Percentiles rank a stretch among this genome's conserved stretches.
These are phyloP conservation scores for Sycobia sp. DNA, from an alignment of 1,140 invertebrate species.

Conservation along the genomic window DNA sequence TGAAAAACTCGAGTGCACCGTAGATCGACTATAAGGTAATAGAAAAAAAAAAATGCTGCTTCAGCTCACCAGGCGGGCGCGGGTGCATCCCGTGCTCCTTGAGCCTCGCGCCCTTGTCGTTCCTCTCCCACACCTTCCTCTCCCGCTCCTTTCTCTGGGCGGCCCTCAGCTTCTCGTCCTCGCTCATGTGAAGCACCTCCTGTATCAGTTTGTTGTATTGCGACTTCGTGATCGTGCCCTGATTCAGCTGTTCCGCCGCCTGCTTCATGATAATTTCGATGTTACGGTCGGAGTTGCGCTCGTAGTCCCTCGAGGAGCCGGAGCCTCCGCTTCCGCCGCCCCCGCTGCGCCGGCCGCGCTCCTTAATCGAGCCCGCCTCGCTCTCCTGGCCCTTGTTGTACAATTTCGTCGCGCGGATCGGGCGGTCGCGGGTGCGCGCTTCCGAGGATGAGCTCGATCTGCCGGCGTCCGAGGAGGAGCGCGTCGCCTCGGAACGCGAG, in stretches of 20 bases:
- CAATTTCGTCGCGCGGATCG: constrained; percentile 42
- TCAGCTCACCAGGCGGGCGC: constrained; percentile 10
- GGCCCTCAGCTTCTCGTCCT: constrained; percentile 77
- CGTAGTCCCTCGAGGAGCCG: constrained; percentile 49
- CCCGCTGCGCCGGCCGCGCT: constrained; percentile 46
- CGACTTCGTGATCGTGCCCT: constrained; percentile 76
- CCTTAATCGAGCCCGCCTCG: constrained; percentile 45
- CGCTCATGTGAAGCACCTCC: constrained; percentile 78
- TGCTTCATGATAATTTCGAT: constrained; percentile 81
- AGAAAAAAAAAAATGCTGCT: background rate
- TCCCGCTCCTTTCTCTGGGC: constrained; percentile 70
- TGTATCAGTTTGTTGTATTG: constrained; percentile 82
- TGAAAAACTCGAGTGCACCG: too few relatives aligned
- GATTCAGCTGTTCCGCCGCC: constrained; percentile 79
- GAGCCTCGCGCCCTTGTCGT: constrained; percentile 17
- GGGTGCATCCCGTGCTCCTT: constrained; percentile 35
- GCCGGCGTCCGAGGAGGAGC: background rate
- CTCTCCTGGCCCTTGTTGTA: constrained; percentile 61
- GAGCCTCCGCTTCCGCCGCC: too few relatives aligned
- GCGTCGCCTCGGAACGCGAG: background rate
- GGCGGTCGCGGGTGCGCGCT: background rate
- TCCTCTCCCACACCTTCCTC: constrained; percentile 34
- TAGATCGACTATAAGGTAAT: background rate
- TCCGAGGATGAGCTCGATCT: background rate
- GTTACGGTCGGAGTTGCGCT: constrained; percentile 65